Conservation (phyloP, 1,140 invertebrate genomes). For the Calliphora vicina region DNA sequence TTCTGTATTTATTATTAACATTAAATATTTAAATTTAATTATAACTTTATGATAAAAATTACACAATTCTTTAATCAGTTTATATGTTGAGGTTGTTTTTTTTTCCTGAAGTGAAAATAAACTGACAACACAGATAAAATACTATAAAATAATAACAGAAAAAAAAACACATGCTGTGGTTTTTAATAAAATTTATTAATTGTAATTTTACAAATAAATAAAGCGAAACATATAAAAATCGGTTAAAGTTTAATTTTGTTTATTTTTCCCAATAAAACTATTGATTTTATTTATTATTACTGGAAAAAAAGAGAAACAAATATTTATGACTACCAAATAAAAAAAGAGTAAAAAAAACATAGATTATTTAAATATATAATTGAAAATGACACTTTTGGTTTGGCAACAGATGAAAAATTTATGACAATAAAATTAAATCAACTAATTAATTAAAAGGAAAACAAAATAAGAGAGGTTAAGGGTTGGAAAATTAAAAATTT, state of each 20-base stretch:
- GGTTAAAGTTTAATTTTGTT: background rate
- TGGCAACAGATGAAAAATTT: too few species aligned
- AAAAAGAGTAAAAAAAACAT: too few species aligned
- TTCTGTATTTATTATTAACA: too few species aligned
- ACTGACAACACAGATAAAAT: background rate
- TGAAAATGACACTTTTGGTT: too few species aligned
- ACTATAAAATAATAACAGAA: background rate
- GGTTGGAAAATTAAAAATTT: too few species aligned
- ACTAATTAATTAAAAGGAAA: too few species aligned
- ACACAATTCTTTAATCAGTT: background rate
- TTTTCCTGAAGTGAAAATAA: background rate
- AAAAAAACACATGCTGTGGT: background rate
- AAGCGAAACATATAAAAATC: background rate
- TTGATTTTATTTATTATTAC: background rate
- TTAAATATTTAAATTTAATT: background rate
- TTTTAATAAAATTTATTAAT: slow-evolving; percentile 1
- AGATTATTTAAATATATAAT: too few species aligned
- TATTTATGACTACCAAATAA: too few species aligned
- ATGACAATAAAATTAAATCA: too few species aligned
- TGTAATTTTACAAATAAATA: background rate
- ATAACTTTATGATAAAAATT: background rate
- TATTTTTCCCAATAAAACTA: background rate
- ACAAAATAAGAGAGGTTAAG: too few species aligned
- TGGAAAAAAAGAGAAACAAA: too few species aligned
- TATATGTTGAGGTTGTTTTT: background rate